Base-by-base conservation (phyloP, 2,113 vertebrate genomes). In the Fregata magnificens region DNA sequence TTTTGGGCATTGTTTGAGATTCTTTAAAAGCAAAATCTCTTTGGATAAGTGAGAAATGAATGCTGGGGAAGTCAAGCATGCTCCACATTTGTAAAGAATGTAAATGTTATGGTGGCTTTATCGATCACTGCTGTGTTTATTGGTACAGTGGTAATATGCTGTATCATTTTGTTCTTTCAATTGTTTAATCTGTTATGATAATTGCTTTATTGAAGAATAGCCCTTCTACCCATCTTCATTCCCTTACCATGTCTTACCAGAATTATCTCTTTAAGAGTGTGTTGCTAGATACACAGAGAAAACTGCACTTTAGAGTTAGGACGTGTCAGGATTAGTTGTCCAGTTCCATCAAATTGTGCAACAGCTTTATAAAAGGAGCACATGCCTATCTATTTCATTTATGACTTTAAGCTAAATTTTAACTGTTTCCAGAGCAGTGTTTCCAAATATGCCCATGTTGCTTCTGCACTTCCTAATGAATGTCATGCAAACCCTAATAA, bases 361-460 rank as follows among this genome's bases (percentile, higher is more conserved):
- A 97, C 36, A 66, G 19, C 53, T 91, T 91, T 79, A 69, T 86
- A 79, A 91, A 95, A 82, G 0, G 3, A 88, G 70, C n/a, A 86
- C 79, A 59, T 58, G 15, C 40, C 40, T 91, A 10, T 89, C 50
- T 85, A 13, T 83, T 86, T 93, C 34, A 21, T 84, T 93, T 95
- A 95, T 83, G 50, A 66, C 85, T 55, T 73, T 26, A 83, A 92
- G 88, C 55, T 95, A 95, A 86, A 77, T 86, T 88, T 94, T 86
- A 96, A 90, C 85, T 67, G 8, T 81, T 85, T 81, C 32, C 76
- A 63, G 44, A 86, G 38, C 32, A 91, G 13, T 65, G 11, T 90
- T 92, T 93, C 71, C 58, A 77, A 83, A 70, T 44, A 61, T 3
- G 4, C 50, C 66, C 13, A 5, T 45, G 17, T 71, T 84, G 21